Evolutionary conservation across 2,113 vertebrate species (phyloP), one percentile per base, ranked within the genome.

Genomic region (Spheniscus mendiculus): DNA sequence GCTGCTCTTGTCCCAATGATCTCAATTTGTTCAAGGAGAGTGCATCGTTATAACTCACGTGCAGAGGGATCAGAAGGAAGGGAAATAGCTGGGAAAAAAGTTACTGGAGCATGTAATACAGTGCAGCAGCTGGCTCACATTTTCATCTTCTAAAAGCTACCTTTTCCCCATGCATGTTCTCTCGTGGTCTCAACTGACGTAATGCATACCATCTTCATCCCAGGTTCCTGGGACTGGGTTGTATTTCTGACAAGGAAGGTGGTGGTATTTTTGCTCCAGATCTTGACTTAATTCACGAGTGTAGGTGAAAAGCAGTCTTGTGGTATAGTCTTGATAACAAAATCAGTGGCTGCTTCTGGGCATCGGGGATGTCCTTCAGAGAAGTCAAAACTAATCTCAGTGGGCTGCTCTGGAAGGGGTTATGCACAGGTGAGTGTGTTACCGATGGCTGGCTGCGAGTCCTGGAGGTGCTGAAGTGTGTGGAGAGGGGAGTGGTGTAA

Each of bases 21-120:
- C 49, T 44, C 58, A 11, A 0, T 69, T 73, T 81, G 55, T 34
- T 49, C n/a, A 26, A 45, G 72, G 36, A 67, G 40, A 63, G 50
- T 3, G 47, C 6, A 3, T 23, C 23, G 38, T 14, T 44, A 1
- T 5, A 82, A 45, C 20, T 56, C 38, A 1, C n/a, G 5, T 76
- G 85, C 85, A 22, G 81, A 79, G 47, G 50, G 65, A 74, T 34
- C 40, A 72, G 87, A 36, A 78, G 61, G 81, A 82, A 91, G 40
- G 52, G 56, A 55, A 87, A 47, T 6, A 59, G 49, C 90, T 77
- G 70, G 84, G 7, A 61, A 70, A 78, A 18, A 30, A 69, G 58
- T 91, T 94, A 90, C 53, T 93, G 82, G 97, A 72, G 95, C 89
- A 5, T 90, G 90, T 90, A 85, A 95, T 69, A 2, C 3, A 36